Evolutionary conservation across 2,797 vertebrate genomes (phyloP).

Genomic region (Cheirogaleus major): DNA sequence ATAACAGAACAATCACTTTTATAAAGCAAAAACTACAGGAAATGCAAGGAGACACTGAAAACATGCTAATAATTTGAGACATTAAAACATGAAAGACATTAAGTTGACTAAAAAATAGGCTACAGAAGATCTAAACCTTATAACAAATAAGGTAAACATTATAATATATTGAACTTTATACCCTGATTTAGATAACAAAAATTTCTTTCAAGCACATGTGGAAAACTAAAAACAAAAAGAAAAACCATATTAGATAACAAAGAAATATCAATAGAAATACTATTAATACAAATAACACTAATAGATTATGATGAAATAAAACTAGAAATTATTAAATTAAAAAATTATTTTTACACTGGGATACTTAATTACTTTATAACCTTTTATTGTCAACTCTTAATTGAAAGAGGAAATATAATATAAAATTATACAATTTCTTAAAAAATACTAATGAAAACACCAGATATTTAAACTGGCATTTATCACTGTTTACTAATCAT

Average conservation of each 20-base stretch:
- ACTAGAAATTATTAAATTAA: not conserved
- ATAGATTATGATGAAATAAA: not conserved
- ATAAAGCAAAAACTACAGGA: not conserved
- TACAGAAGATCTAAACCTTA: not conserved
- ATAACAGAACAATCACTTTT: not conserved
- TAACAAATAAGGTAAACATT: not conserved
- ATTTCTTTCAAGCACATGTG: not conserved
- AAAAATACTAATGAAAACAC: not conserved
- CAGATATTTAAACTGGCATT: not conserved
- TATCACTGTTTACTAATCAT: too few species aligned
- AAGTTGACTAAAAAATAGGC: not conserved
- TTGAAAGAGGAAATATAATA: not conserved
- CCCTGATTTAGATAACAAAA: not conserved
- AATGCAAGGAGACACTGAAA: not conserved
- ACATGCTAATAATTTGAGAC: not conserved
- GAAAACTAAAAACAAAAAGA: not conserved
- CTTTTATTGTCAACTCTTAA: not conserved
- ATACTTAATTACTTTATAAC: not conserved
- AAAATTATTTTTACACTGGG: not conserved
- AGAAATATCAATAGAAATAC: not conserved
- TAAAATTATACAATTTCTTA: not conserved
- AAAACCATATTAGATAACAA: not conserved
- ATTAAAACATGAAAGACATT: not conserved
- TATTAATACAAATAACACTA: not conserved
- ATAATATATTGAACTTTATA: not conserved